Evolutionary conservation across 2,888 invertebrate species (phyloP).

Genomic region (Luffia ferchaultella): DNA sequence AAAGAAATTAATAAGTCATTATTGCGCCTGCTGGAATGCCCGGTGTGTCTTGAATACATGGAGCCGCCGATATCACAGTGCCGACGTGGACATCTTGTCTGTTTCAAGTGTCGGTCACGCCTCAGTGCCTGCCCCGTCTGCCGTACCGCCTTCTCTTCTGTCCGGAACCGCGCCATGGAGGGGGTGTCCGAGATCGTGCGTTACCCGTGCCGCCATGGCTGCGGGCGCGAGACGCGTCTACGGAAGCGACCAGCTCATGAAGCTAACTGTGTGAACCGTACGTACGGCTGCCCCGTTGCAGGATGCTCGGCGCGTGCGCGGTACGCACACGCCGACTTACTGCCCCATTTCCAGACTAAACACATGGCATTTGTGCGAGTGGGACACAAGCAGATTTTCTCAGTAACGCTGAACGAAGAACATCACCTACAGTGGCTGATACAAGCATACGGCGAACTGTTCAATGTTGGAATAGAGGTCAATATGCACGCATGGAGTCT

Average conservation of each 20-base stretch:
- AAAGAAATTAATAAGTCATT: no score
- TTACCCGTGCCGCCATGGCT: constrained; percentile 64
- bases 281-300: constrained; percentile 52
- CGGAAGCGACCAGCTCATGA: constrained; percentile 52
- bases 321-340: constrained; percentile 6
- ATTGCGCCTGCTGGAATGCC: constrained; percentile 65
- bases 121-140: constrained; percentile 68
- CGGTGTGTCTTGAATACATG: constrained; percentile 71
- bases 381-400: constrained; percentile 35
- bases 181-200: constrained; percentile 59
- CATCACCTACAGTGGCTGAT: constrained; percentile 44
- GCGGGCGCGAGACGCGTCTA: constrained; percentile 48
- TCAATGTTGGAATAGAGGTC: constrained; percentile 42
- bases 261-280: constrained; percentile 47
- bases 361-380: constrained; percentile 37
- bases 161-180: constrained; percentile 63
- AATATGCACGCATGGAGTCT: constrained; percentile 42
- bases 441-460: constrained; percentile 35
- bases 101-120: constrained; percentile 61
- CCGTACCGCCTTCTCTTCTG: constrained; percentile 57
- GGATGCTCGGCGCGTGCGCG: constrained; percentile 25
- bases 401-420: constrained; percentile 37
- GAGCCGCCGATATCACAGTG: constrained; percentile 70
- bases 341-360: constrained; percentile 25
- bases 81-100: constrained; percentile 70